These are phyloP conservation scores for Rhea pennata DNA, from an alignment of 2,113 vertebrate species.

Conservation along the genomic window DNA sequence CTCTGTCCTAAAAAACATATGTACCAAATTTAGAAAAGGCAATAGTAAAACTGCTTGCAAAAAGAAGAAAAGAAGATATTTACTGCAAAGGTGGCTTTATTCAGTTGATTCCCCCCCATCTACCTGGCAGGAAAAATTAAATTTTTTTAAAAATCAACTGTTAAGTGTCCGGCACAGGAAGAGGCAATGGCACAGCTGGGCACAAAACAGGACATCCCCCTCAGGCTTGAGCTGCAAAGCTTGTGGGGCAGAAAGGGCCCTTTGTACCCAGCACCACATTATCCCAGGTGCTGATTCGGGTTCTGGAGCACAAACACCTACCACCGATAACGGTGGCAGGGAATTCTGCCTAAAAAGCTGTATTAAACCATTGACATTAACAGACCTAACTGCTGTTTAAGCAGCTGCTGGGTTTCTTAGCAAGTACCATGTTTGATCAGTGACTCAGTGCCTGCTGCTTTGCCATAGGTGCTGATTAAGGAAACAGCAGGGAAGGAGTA, in stretches of 20 bases:
- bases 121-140: too few relatives aligned
- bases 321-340: neutral
- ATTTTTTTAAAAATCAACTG: neutral
- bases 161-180: neutral
- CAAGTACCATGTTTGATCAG: neutral
- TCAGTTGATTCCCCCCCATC: neutral
- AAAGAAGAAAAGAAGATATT: neutral
- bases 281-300: neutral
- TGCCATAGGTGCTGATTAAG: constrained; percentile 17
- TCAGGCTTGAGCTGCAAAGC: neutral
- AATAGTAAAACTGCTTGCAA: neutral
- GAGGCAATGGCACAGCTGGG: neutral
- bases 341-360: constrained; percentile 5
- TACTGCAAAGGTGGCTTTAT: neutral
- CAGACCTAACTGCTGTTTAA: neutral
- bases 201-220: neutral
- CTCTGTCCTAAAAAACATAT: neutral
- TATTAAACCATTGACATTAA: neutral
- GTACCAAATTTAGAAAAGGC: neutral
- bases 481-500: constrained; percentile 51
- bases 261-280: neutral
- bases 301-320: too few relatives aligned
- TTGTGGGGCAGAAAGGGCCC: neutral
- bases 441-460: neutral
- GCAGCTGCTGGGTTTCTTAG: neutral